phyloP scores from a whole-genome alignment of 2,113 vertebrate species.

The Myocastor coypus region DNA sequence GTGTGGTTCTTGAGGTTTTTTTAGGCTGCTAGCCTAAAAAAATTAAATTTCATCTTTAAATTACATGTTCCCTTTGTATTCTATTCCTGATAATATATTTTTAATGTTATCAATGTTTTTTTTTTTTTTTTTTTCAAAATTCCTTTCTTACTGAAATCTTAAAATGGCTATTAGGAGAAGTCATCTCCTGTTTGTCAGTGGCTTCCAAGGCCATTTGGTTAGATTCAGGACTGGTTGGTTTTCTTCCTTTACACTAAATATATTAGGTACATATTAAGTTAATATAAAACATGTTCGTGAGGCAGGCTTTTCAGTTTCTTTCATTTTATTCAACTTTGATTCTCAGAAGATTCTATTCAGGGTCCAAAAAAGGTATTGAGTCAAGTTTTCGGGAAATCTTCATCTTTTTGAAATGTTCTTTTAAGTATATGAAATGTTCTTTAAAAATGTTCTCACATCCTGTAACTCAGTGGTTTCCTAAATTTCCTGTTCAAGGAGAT shows the following conservation, averaged over 20 bases:
- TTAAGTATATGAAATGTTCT: conserved; percentile 20
- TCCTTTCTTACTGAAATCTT: conserved; percentile 29
- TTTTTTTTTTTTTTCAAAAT: neutral
- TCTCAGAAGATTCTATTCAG: conserved; percentile 1
- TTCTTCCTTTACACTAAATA: conserved; percentile 45
- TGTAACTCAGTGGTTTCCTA: too few relatives aligned
- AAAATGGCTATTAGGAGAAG: conserved; percentile 22
- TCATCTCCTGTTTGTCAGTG: neutral
- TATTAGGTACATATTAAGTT: conserved; percentile 4
- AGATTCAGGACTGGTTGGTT: neutral
- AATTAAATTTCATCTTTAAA: neutral
- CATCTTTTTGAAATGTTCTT: conserved; percentile 27
- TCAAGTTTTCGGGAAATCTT: conserved; percentile 35
- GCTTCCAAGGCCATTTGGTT: neutral
- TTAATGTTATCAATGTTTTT: neutral
- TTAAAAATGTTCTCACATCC: neutral
- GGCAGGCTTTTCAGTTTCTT: neutral
- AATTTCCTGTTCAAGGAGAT: too few relatives aligned
- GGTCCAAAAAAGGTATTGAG: conserved; percentile 28
- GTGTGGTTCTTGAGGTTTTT: neutral
- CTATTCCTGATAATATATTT: neutral
- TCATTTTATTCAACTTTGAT: conserved; percentile 37
- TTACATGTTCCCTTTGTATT: neutral
- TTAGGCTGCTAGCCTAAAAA: neutral
- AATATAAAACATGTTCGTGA: neutral